These are phyloP conservation scores for Neosilurus hyrtlii DNA, from an alignment of 2,797 vertebrate species.

Conservation along the genomic window DNA sequence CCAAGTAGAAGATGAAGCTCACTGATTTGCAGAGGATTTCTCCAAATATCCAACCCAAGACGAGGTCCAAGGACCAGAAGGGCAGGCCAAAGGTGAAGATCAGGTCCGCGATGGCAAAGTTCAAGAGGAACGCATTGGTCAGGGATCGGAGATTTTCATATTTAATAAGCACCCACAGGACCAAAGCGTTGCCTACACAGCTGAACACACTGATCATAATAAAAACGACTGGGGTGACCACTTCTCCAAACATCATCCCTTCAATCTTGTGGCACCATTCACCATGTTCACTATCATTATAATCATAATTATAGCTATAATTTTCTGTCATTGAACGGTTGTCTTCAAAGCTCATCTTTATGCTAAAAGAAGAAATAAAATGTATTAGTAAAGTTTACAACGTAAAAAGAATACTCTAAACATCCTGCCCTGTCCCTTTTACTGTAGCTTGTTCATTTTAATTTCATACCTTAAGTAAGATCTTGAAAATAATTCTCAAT, in stretches of 20 bases:
- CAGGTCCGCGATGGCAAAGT: slow-evolving; percentile 87
- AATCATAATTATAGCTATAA: not conserved
- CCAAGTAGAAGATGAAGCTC: slow-evolving; percentile 78
- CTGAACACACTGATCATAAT: slow-evolving; percentile 77
- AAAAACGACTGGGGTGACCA: slow-evolving; percentile 74
- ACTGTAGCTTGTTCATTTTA: not conserved
- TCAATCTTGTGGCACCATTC: slow-evolving; percentile 65
- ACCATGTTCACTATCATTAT: not conserved
- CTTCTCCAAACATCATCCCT: slow-evolving; percentile 54
- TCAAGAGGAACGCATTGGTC: slow-evolving; percentile 86
- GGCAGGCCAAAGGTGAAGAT: slow-evolving; percentile 83
- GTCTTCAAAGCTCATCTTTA: slow-evolving; percentile 31
- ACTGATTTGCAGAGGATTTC: slow-evolving; percentile 76
- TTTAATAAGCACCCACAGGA: slow-evolving; percentile 80
- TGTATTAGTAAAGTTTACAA: not conserved
- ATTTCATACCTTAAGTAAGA: slow-evolving; percentile 22
- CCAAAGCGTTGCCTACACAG: slow-evolving; percentile 82
- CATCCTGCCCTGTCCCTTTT: too few relatives aligned
- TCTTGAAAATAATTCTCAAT: not conserved
- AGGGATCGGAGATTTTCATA: slow-evolving; percentile 84
- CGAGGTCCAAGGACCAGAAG: slow-evolving; percentile 76
- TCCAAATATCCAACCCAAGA: slow-evolving; percentile 79
- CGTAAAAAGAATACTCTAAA: not conserved
- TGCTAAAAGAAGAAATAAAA: slow-evolving; percentile 29
- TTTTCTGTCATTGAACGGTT: too few relatives aligned